phyloP scores from a whole-genome alignment of 1,140 invertebrate species.

The Drosophila athabasca region DNA sequence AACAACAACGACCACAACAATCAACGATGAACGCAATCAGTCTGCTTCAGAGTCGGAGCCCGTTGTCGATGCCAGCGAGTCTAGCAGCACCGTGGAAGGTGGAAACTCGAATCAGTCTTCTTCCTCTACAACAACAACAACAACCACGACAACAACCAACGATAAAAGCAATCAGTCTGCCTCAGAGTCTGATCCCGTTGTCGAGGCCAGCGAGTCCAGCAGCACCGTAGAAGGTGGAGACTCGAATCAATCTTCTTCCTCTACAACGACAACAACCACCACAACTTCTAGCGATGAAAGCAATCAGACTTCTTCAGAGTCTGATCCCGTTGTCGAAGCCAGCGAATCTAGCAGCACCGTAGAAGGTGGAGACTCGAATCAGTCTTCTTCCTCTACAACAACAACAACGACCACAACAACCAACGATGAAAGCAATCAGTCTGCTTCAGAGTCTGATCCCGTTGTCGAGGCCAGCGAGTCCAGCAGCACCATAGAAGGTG shows the following conservation, averaged over 20 bases:
- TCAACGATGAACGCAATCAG: neutral
- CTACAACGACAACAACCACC: too few species aligned
- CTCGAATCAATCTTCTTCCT: conserved; percentile 3
- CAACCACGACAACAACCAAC: too few species aligned
- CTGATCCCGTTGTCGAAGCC: neutral
- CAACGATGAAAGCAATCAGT: too few species aligned
- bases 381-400: conserved; percentile 10
- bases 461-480: neutral
- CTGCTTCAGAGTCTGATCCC: neutral
- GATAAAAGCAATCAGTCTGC: too few species aligned
- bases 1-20: conserved; percentile 4
- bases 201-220: too few species aligned
- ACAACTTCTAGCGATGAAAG: too few species aligned
- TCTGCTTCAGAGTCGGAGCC: neutral
- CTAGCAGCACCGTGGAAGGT: neutral
- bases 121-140: conserved; percentile 8
- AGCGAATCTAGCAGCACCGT: neutral
- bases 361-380: neutral
- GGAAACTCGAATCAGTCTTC: conserved; percentile 3
- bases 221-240: neutral
- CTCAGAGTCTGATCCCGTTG: too few species aligned
- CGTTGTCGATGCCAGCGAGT: neutral
- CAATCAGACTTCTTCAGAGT: too few species aligned
- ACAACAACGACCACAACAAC: conserved; percentile 24
- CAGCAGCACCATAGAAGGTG: neutral